Conservation (phyloP, 1,140 invertebrate genomes). For the Eriocheir sinensis region DNA sequence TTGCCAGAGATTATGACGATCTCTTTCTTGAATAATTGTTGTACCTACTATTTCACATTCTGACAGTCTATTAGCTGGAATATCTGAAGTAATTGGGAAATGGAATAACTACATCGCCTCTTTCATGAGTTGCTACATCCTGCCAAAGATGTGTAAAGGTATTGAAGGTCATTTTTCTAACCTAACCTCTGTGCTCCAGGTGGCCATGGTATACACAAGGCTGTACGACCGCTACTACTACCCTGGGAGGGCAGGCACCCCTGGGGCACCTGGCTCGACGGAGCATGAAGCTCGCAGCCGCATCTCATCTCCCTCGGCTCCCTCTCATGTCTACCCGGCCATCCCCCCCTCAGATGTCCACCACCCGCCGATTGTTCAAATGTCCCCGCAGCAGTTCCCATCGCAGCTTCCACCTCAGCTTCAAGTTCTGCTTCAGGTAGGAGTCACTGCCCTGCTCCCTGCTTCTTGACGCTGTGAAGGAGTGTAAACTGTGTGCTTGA, state of each 20-base stretch:
- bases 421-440: constrained; percentile 88
- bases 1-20: not conserved
- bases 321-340: constrained; percentile 59
- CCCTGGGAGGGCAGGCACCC: constrained; percentile 70
- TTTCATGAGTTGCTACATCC: not conserved
- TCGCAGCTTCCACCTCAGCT: constrained; percentile 89
- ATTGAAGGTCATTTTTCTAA: not conserved
- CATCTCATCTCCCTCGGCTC: constrained; percentile 75
- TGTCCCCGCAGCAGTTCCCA: constrained; percentile 87
- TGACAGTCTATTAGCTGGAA: not conserved
- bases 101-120: not conserved
- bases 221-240: constrained; percentile 72
- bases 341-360: constrained; percentile 80
- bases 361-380: constrained; percentile 84
- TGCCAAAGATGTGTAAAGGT: not conserved
- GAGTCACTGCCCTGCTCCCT: not conserved
- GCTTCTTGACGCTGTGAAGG: no score
- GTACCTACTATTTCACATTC: no score
- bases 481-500: no score
- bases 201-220: constrained; percentile 73
- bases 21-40: no score
- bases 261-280: constrained; percentile 61
- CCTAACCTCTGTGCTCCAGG: constrained; percentile 34
- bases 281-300: constrained; percentile 63
- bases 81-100: not conserved